Base-by-base conservation (phyloP, 2,888 invertebrate genomes). In the Pherbina coryleti region DNA sequence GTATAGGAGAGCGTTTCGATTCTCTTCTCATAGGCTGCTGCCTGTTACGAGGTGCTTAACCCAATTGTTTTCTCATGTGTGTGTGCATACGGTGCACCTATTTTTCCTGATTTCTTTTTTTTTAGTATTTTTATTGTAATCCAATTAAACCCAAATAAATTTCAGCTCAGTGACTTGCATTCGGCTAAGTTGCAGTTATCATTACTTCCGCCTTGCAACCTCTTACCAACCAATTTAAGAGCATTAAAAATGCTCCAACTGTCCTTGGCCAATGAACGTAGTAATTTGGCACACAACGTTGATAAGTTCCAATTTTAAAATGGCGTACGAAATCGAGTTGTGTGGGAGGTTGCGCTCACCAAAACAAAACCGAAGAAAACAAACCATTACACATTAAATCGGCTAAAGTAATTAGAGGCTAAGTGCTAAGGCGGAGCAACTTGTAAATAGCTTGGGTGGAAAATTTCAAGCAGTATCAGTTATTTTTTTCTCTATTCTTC, bases 201-300 rank as follows among this genome's bases (percentile, higher is more conserved):
- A 55, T 22, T 4, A 7, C 55, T 9, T 22, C 19, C 55, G 22
- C 19, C 19, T 55, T 22, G 55, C n/a, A 22, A 22, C 2, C 19
- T 3, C n/a, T 19, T 7, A 19, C 19, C 7, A 55, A 22, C 55
- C 55, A 7, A 19, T 19, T 55, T 22, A 22, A 55, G 19, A 55
- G 55, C n/a, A 55, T 22, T 14, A 66, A 14, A 5, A 66, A 9
- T 66, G 19, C n/a, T n/a, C n/a, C 25, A 34, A 28, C 14, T 53
- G 70, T 71, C 31, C 55, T 71, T 70, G 70, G 17, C 31, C 53
- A 71, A 53, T 34, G 70, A 71, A 71, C 53, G 70, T 55, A 28
- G 8, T 9, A 14, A 71, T 31, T 71, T 53, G 3, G 44, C 22
- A 22, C 34, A 9, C 72, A 34, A 9, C 57, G 44, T 72, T 60